A percentile compares a stretch with the other conserved stretches of the same genome.
phyloP scores from a whole-genome alignment of 1,140 invertebrate genomes.

The Macrobrachium nipponense region DNA sequence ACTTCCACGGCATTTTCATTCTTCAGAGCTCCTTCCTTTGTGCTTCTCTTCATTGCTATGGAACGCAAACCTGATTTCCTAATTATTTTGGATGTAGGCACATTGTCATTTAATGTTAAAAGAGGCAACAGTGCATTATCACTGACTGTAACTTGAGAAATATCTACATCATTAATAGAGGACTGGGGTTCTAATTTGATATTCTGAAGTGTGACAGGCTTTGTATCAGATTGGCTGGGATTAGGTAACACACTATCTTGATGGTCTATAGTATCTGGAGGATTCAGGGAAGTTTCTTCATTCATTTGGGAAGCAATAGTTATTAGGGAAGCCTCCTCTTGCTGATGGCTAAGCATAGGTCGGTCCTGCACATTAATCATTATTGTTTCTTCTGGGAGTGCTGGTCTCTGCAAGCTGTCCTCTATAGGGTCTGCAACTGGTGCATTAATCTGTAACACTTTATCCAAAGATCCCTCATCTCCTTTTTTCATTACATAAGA shows the following conservation, averaged over 20 bases:
- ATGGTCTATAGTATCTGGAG: too few relatives aligned
- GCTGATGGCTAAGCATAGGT: not conserved
- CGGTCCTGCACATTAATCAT: conserved; percentile 52
- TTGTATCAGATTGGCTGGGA: too few relatives aligned
- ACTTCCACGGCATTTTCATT: not conserved
- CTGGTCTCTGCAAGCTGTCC: not conserved
- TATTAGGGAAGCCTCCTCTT: not conserved
- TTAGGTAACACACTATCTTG: too few relatives aligned
- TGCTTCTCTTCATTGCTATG: not conserved
- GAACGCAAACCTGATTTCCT: not conserved
- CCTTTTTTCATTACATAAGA: conserved; percentile 54
- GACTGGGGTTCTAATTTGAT: conserved; percentile 48
- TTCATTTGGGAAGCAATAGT: not conserved
- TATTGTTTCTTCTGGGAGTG: conserved; percentile 41
- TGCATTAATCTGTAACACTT: conserved; percentile 36
- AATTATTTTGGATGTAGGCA: not conserved
- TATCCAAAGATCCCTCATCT: conserved; percentile 8
- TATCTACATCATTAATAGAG: not conserved
- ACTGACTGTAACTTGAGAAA: not conserved
- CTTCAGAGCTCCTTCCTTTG: not conserved
- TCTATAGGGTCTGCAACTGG: conserved; percentile 1
- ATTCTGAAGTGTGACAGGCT: not conserved
- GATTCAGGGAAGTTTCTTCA: not conserved
- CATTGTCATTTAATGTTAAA: not conserved
- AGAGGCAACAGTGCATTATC: conserved; percentile 25